Conservation (phyloP, 2,888 invertebrate genomes). For the Gymnosoma rotundatum region DNA sequence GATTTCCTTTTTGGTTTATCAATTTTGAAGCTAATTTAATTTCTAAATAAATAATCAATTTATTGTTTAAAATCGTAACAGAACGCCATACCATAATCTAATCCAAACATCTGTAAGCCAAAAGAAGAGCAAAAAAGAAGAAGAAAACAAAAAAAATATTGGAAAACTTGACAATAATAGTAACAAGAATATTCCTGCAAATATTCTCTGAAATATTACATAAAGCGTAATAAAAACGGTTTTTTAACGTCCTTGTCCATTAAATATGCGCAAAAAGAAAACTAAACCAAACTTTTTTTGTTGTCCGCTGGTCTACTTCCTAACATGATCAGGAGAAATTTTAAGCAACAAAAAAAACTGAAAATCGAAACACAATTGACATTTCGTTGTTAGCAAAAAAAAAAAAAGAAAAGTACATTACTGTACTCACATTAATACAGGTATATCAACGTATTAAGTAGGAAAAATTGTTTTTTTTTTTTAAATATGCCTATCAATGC, state of each 20-base stretch:
- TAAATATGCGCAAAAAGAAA: slow-evolving; percentile 21
- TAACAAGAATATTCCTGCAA: slow-evolving; percentile 8
- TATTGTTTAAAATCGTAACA: not conserved
- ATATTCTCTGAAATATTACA: slow-evolving; percentile 20
- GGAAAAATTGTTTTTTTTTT: slow-evolving; percentile 27
- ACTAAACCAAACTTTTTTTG: slow-evolving; percentile 41
- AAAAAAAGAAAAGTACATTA: slow-evolving; percentile 1
- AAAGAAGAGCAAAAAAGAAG: too few relatives aligned
- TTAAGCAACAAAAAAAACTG: not conserved
- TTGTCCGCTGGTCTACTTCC: not conserved
- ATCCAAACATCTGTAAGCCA: slow-evolving; percentile 4
- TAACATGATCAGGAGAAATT: slow-evolving; percentile 33
- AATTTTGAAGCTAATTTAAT: slow-evolving; percentile 21
- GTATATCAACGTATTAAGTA: slow-evolving; percentile 16
- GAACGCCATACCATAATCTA: slow-evolving; percentile 42
- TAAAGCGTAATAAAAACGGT: slow-evolving; percentile 58
- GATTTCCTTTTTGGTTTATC: not conserved
- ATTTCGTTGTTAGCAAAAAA: slow-evolving; percentile 35
- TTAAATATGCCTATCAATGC: slow-evolving; percentile 68
- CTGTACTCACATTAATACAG: not conserved
- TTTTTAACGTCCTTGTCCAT: slow-evolving; percentile 68
- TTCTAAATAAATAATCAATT: slow-evolving; percentile 30
- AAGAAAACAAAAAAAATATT: slow-evolving; percentile 22
- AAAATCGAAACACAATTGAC: slow-evolving; percentile 45
- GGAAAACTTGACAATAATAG: slow-evolving; percentile 40